phyloP scores from a whole-genome alignment of 2,797 vertebrate species.

The Cirrhinus mrigala region DNA sequence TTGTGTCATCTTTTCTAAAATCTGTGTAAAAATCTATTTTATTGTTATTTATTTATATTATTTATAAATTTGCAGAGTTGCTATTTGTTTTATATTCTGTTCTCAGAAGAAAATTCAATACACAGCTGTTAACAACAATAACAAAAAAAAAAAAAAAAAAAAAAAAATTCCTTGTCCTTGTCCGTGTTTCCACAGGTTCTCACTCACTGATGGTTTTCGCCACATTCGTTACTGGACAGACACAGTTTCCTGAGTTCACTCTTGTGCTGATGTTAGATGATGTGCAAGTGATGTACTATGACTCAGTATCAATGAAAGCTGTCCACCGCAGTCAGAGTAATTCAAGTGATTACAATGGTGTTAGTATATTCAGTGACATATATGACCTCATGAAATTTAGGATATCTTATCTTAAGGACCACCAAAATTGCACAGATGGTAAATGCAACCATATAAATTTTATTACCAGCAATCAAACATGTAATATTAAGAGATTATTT shows the following conservation, averaged over 20 bases:
- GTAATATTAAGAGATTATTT: not conserved
- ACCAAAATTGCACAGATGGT: slow-evolving; percentile 12
- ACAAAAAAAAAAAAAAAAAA: too few relatives aligned
- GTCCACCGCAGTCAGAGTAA: not conserved
- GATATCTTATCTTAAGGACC: slow-evolving; percentile 3
- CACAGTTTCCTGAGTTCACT: slow-evolving; percentile 5
- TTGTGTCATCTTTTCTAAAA: too few relatives aligned
- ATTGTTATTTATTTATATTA: too few relatives aligned
- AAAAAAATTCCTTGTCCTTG: not conserved
- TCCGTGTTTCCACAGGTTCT: not conserved
- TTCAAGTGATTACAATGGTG: not conserved
- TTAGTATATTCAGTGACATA: slow-evolving; percentile 17
- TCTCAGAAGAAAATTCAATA: too few relatives aligned
- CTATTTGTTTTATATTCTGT: too few relatives aligned
- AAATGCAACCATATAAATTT: not conserved
- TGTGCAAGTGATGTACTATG: slow-evolving; percentile 20
- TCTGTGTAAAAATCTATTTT: too few relatives aligned
- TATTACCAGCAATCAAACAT: not conserved
- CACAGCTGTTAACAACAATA: too few relatives aligned
- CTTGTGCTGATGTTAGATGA: not conserved
- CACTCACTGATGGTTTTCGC: not conserved
- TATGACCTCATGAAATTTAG: slow-evolving; percentile 14
- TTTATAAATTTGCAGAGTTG: too few relatives aligned
- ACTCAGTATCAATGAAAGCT: not conserved
- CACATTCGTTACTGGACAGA: not conserved